These are phyloP conservation scores for Anastatus disparis DNA, from an alignment of 1,140 invertebrate genomes.

Conservation along the genomic window DNA sequence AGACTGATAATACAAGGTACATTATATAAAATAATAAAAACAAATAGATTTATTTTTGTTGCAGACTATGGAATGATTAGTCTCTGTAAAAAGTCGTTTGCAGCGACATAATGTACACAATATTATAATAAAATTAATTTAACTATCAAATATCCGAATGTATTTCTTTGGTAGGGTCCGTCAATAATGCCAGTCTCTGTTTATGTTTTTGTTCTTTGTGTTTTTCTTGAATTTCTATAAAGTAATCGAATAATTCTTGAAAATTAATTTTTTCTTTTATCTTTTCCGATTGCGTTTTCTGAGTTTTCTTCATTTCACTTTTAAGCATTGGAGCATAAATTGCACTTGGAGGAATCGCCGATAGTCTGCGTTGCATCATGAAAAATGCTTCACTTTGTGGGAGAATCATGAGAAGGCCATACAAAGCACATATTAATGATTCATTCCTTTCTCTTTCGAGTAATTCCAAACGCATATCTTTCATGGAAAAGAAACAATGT, in stretches of 20 bases:
- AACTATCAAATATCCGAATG: conserved; percentile 20
- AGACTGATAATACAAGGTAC: conserved; percentile 25
- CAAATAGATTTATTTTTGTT: conserved; percentile 15
- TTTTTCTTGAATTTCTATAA: conserved; percentile 73
- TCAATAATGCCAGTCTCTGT: conserved; percentile 54
- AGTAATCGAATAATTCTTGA: conserved; percentile 72
- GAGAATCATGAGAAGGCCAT: conserved; percentile 96
- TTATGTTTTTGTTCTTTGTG: conserved; percentile 72
- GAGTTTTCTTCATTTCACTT: conserved; percentile 25
- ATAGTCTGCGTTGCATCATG: conserved; percentile 85
- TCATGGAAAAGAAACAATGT: conserved; percentile 47
- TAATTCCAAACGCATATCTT: conserved; percentile 92
- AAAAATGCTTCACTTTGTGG: conserved; percentile 97
- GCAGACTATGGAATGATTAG: background rate
- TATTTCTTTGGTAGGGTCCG: conserved; percentile 2
- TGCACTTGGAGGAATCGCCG: conserved; percentile 82
- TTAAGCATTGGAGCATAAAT: conserved; percentile 44
- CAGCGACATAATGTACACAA: conserved; percentile 6
- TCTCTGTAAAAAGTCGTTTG: conserved; percentile 1
- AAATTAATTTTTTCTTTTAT: conserved; percentile 70
- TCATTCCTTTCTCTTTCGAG: conserved; percentile 83
- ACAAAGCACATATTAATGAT: conserved; percentile 88
- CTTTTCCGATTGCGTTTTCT: conserved; percentile 39
- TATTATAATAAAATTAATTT: conserved; percentile 28
- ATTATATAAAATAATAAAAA: conserved; percentile 5